These are phyloP conservation scores for Martes martes DNA, from an alignment of 2,113 vertebrate genomes.

Conservation along the genomic window DNA sequence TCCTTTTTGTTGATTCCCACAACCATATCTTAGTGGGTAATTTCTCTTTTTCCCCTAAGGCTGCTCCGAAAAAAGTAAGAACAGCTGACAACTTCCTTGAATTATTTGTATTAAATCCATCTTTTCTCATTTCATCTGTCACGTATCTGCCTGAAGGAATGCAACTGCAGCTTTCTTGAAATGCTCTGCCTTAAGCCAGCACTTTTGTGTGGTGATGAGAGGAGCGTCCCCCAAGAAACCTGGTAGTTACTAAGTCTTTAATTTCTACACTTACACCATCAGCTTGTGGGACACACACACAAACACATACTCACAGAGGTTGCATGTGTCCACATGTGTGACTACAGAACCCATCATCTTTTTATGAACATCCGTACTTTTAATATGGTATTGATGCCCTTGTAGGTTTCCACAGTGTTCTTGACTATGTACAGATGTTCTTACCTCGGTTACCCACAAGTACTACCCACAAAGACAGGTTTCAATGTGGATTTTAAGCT, in stretches of 20 bases:
- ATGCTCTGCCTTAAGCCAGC: background rate
- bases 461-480: background rate
- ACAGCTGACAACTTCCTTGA: slow-evolving; percentile 37
- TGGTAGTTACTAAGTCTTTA: background rate
- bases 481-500: background rate
- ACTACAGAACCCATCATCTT: background rate
- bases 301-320: background rate
- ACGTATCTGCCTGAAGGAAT: background rate
- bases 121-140: background rate
- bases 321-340: too few species aligned
- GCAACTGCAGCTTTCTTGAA: background rate
- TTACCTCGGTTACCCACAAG: background rate
- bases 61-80: background rate
- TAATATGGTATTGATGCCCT: background rate
- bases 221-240: too few species aligned
- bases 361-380: background rate
- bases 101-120: slow-evolving; percentile 17
- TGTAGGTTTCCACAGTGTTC: background rate
- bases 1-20: background rate
- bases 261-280: background rate
- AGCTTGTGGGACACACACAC: background rate
- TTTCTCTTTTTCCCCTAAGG: background rate
- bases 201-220: background rate
- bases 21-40: background rate
- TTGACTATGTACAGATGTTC: background rate